Evolutionary conservation across 2,888 invertebrate genomes (phyloP), one percentile per base, ranked within the genome.

Genomic region (Nomada lathburiana): DNA sequence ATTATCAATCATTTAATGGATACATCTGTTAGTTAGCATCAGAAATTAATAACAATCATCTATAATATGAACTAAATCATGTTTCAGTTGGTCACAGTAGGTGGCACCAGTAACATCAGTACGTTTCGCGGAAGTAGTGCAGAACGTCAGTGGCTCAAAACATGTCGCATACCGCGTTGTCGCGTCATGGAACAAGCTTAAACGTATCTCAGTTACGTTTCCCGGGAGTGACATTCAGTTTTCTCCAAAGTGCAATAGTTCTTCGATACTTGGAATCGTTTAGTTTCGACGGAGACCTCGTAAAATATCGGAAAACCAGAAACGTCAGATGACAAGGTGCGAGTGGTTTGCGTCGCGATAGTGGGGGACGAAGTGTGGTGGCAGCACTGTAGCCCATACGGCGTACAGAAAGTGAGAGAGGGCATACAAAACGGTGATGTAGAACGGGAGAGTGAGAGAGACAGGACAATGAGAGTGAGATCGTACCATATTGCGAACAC

Each of bases 91-190:
- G 20, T 71, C 16, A 7, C 59, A 29, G 44, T 13, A 82, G 82
- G 64, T 82, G 83, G 64, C 75, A 26, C 53, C 44, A 73, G 59
- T 2, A 64, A 63, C 69, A 63, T 53, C 13, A 36, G 50, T 53
- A 42, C 13, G 11, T 2, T 67, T 52, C 16, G n/a, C 50, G 20
- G 18, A 10, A 29, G 11, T 60, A 83, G 82, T 82, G 20, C 2
- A 9, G 59, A 75, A 69, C 59, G 69, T 77, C 72, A 72, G 82
- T 71, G 71, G 52, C 70, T 47, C 69, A 76, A 85, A 85, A 82
- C 85, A 84, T 84, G 85, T 82, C 85, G 85, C 78, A 64, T 76
- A 70, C 70, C 63, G 80, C 53, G 72, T 53, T 60, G 26, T 72
- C 55, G 75, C 55, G 62, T 64, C 70, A 50, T 52, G 44, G 9